Conservation (phyloP, 2,888 invertebrate species). For the Acrobeloides nanus region DNA sequence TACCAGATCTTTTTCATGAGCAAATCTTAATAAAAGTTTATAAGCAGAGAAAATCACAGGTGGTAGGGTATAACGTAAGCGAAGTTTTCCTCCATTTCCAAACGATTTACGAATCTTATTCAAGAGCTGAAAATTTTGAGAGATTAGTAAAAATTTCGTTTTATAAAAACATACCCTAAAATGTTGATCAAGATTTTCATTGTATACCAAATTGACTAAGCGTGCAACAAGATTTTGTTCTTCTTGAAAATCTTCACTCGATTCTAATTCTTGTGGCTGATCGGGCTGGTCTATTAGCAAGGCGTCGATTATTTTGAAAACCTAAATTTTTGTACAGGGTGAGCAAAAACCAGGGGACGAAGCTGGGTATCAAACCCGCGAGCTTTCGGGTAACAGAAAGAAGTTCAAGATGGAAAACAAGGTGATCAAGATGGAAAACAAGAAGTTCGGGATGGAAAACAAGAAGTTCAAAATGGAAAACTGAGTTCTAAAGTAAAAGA, state of each 20-base stretch:
- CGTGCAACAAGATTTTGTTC: slow-evolving; percentile 80
- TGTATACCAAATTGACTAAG: slow-evolving; percentile 57
- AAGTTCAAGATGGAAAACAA: not conserved
- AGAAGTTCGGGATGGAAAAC: too few relatives aligned
- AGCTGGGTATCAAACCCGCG: too few relatives aligned
- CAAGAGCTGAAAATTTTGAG: slow-evolving; percentile 69
- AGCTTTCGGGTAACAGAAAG: not conserved
- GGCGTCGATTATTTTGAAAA: slow-evolving; percentile 73
- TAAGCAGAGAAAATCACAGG: slow-evolving; percentile 63
- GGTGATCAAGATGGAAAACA: too few relatives aligned
- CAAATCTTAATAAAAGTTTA: slow-evolving; percentile 25
- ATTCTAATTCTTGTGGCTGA: slow-evolving; percentile 58
- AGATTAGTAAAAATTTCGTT: slow-evolving; percentile 1
- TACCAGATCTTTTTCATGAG: slow-evolving; percentile 22
- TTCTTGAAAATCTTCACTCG: slow-evolving; percentile 81
- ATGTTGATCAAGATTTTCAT: slow-evolving; percentile 62
- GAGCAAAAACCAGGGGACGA: too few relatives aligned
- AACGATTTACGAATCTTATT: slow-evolving; percentile 80
- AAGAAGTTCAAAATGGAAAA: too few relatives aligned
- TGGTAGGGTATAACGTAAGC: slow-evolving; percentile 83
- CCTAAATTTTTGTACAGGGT: slow-evolving; percentile 8
- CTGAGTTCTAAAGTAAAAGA: too few relatives aligned
- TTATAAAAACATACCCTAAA: slow-evolving; percentile 64
- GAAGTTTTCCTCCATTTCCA: slow-evolving; percentile 76
- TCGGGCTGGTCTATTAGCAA: slow-evolving; percentile 77